Conservation (phyloP, 2,797 vertebrate species). For the Rhinella marina region DNA sequence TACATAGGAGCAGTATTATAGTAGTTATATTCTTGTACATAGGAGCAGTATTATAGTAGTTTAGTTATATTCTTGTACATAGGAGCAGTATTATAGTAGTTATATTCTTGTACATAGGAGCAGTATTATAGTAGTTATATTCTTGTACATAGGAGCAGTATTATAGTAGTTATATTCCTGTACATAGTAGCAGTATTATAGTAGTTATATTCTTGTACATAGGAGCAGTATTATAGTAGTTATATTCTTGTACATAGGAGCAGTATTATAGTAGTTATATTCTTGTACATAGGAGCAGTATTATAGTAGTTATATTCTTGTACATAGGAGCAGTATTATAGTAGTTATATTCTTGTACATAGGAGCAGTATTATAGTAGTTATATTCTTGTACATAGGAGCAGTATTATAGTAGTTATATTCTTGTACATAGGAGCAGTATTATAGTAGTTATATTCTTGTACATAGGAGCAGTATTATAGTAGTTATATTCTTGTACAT, state of each 20-base stretch:
- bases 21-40: background rate
- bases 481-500: background rate
- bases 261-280: conserved; percentile 19
- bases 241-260: background rate
- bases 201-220: background rate
- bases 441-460: background rate
- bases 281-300: background rate
- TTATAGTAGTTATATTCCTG: background rate
- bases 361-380: too few species aligned
- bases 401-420: background rate
- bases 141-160: background rate
- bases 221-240: background rate
- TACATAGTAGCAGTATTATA: background rate
- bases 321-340: background rate
- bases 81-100: background rate
- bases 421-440: background rate
- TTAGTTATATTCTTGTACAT: background rate
- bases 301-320: background rate
- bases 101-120: too few species aligned
- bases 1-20: conserved; percentile 1
- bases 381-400: too few species aligned
- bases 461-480: background rate
- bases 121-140: background rate
- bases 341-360: background rate
- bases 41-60: conserved; percentile 1